Evolutionary conservation across 2,113 vertebrate species (phyloP).

Genomic region (Procavia capensis): DNA sequence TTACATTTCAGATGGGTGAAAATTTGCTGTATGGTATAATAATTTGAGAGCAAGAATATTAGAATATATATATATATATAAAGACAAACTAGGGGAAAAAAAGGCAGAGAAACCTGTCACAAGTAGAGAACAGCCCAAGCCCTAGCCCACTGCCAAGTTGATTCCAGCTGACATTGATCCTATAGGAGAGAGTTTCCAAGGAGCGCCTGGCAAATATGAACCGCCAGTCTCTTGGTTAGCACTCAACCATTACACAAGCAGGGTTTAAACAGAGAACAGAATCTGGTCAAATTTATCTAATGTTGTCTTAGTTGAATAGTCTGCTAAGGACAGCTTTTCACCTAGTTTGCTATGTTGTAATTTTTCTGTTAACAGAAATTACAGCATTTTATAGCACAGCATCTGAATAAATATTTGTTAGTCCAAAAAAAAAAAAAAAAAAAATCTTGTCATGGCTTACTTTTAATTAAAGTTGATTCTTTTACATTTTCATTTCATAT

Average conservation of each 20-base stretch:
- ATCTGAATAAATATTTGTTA: background rate
- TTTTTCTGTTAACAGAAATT: background rate
- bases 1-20: conserved; percentile 70
- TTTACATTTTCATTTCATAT: background rate
- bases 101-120: conserved; percentile 61
- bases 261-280: too few relatives aligned
- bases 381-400: background rate
- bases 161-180: too few relatives aligned
- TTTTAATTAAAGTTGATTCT: background rate
- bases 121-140: too few relatives aligned
- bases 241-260: too few relatives aligned
- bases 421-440: too few relatives aligned
- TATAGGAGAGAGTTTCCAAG: too few relatives aligned
- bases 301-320: conserved; percentile 25
- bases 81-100: too few relatives aligned
- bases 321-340: background rate
- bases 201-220: too few relatives aligned
- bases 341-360: background rate
- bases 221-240: too few relatives aligned
- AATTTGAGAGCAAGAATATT: conserved; percentile 74
- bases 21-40: conserved; percentile 57
- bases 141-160: too few relatives aligned
- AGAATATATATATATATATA: too few relatives aligned
- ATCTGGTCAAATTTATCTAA: conserved; percentile 43
- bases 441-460: too few relatives aligned